Base-by-base conservation (phyloP, 2,797 vertebrate genomes). In the Acrossocheilus wenchowensis region DNA sequence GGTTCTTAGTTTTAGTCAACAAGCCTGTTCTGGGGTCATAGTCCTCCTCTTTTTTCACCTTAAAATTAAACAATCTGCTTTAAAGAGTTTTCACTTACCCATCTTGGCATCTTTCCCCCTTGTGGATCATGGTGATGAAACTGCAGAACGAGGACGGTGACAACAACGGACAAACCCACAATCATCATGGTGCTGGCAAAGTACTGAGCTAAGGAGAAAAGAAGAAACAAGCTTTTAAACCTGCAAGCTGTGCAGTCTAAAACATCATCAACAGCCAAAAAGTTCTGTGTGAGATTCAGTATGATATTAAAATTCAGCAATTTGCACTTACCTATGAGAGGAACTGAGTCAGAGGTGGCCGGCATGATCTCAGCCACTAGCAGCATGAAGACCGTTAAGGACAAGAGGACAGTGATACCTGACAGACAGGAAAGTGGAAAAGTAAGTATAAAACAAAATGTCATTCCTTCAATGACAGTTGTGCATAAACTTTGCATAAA, bases 321-420 rank as follows among this genome's bases (percentile, higher is more conserved):
- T 50, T 11, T 17, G 8, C 2, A 45, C n/a, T 34, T 94, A 97
- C 97, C 97, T 87, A 97, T 98, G 78, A 98, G 95, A 83, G 97
- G 97, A 87, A 98, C 97, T 0, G 97, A 98, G 93, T 98, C 97
- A 57, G 97, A 98, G 30, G 97, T 98, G 85, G 97, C 97, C 23
- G 97, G 97, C 97, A 98, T 98, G 91, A 98, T 98, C 92, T 98
- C 97, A 69, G 97, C 97, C 50, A 98, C 97, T 88, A 98, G 94
- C 73, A 98, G 92, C 97, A 98, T 98, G 93, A 98, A 98, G 71
- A 98, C 97, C 0, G 97, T 98, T 78, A 98, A 93, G n/a, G 97
- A 98, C 92, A 98, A 94, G 83, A 98, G 95, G 82, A 98, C 97
- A 1, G 97, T 98, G 90, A 98, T 98, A 83, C 97, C 97, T 98